phyloP scores from a whole-genome alignment of 2,113 vertebrate genomes.

The Otus sunia region DNA sequence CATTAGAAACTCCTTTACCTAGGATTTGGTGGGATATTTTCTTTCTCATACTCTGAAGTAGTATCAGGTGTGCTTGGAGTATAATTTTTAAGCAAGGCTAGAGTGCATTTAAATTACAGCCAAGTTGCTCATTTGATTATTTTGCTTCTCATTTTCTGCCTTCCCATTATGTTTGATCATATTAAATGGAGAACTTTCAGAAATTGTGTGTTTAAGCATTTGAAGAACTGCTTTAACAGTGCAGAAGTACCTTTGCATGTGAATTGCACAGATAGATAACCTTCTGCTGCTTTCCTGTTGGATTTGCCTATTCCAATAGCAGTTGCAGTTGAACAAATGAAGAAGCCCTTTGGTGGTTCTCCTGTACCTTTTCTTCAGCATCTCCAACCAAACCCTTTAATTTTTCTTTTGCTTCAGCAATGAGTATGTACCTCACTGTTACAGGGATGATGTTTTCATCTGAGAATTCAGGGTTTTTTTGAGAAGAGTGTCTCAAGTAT shows the following conservation, averaged over 20 bases:
- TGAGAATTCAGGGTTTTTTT: neutral
- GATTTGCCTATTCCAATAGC: neutral
- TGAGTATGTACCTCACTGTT: accelerated
- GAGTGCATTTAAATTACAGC: neutral
- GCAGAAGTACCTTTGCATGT: neutral
- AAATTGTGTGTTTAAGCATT: neutral
- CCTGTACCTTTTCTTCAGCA: neutral
- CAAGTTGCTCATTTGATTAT: neutral
- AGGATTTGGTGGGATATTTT: neutral
- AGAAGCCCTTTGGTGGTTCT: neutral
- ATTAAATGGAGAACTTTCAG: neutral
- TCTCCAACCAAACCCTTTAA: neutral
- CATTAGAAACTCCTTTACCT: neutral
- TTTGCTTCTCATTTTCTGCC: neutral
- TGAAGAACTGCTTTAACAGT: neutral
- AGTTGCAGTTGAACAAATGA: neutral
- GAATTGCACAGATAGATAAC: neutral
- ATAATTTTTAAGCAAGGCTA: neutral
- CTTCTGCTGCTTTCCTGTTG: neutral
- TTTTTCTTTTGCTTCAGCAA: neutral
- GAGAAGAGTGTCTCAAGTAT: neutral
- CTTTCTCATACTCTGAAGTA: neutral
- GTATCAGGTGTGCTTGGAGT: neutral
- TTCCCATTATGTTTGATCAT: neutral
- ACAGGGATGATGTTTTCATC: neutral